Conservation (phyloP, 2,888 invertebrate species). For the Agrotis segetum region DNA sequence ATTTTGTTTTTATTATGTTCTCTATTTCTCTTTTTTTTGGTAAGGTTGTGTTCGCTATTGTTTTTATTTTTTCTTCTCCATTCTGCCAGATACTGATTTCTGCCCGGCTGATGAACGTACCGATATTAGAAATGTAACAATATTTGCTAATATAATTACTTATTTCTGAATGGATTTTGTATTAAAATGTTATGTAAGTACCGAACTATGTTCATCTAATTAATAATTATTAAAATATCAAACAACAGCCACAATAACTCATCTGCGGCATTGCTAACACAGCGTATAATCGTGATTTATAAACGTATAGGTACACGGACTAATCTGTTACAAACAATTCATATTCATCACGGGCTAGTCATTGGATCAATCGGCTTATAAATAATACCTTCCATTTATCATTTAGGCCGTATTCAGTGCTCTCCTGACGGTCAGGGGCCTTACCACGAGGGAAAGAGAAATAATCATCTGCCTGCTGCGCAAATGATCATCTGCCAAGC, state of each 20-base stretch:
- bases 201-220: neutral
- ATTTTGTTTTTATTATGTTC: neutral
- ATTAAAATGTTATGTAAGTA: neutral
- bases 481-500: too few species aligned
- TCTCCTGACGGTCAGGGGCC: too few species aligned
- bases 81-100: too few species aligned
- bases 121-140: too few species aligned
- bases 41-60: neutral
- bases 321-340: conserved; percentile 38
- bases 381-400: conserved; percentile 26
- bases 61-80: too few species aligned
- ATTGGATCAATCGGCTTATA: conserved; percentile 24
- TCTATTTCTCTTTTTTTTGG: neutral
- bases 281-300: conserved; percentile 37
- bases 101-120: too few species aligned
- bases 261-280: conserved; percentile 16
- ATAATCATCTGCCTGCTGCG: too few species aligned
- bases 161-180: neutral
- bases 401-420: too few species aligned
- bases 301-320: neutral
- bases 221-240: conserved; percentile 8
- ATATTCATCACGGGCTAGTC: conserved; percentile 18
- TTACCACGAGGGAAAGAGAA: too few species aligned
- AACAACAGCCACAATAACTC: conserved; percentile 20
- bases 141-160: too few species aligned